A percentile compares a stretch with the other conserved stretches of the same genome.
Conservation (phyloP, 2,113 vertebrate species). For the Pontoporia blainvillei region DNA sequence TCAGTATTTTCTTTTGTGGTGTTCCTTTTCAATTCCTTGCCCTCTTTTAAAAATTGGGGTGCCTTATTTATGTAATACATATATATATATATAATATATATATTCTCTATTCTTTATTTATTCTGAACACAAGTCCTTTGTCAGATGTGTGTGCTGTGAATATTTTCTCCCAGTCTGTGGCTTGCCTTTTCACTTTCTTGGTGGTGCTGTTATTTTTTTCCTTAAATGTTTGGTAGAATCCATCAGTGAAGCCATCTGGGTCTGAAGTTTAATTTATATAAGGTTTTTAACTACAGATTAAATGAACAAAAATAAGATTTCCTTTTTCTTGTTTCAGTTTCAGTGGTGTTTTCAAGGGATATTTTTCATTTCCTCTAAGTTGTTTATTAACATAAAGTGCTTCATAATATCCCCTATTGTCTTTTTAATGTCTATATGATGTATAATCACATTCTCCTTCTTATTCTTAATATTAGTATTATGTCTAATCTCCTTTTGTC, state of each 20-base stretch:
- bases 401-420: background rate
- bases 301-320: background rate
- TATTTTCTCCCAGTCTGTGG: background rate
- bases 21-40: background rate
- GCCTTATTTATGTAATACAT: background rate
- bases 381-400: background rate
- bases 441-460: background rate
- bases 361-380: background rate
- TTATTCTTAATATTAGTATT: background rate
- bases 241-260: background rate
- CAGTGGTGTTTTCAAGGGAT: background rate
- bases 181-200: background rate
- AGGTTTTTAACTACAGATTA: conserved; percentile 12
- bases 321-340: background rate
- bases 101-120: background rate
- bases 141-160: background rate
- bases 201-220: background rate
- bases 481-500: background rate
- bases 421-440: background rate
- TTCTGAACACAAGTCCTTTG: background rate
- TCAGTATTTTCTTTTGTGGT: background rate
- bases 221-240: conserved; percentile 16
- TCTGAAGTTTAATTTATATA: background rate
- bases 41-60: background rate
- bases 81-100: background rate